phyloP scores from a whole-genome alignment of 2,113 vertebrate species.

The Trichomycterus rosablanca region DNA sequence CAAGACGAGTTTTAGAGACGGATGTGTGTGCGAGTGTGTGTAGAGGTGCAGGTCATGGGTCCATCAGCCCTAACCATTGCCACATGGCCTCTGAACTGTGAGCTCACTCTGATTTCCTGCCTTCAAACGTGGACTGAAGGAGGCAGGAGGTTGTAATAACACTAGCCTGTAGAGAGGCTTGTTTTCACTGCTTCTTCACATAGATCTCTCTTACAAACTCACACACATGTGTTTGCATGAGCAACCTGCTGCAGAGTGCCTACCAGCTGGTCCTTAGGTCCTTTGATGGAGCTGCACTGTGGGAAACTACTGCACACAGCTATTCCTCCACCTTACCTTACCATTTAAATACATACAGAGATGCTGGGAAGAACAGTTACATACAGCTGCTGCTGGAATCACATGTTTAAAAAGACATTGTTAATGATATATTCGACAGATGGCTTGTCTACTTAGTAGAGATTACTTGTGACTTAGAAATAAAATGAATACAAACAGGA shows the following conservation, averaged over 20 bases:
- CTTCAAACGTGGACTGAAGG: slow-evolving; percentile 73
- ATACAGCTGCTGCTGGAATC: no score
- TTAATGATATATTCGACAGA: no score
- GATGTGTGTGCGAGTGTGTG: not conserved
- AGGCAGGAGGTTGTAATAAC: slow-evolving; percentile 78
- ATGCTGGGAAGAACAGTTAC: not conserved
- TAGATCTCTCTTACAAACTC: slow-evolving; percentile 59
- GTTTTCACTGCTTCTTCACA: slow-evolving; percentile 68
- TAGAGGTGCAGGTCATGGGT: slow-evolving; percentile 42
- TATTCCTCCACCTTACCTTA: slow-evolving; percentile 28
- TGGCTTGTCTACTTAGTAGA: no score
- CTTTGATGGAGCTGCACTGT: slow-evolving; percentile 22
- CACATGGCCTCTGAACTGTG: slow-evolving; percentile 71
- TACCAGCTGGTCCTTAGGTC: slow-evolving; percentile 8
- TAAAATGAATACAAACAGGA: no score
- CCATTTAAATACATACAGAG: slow-evolving; percentile 20
- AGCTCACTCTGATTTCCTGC: slow-evolving; percentile 87
- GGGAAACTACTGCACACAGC: slow-evolving; percentile 15
- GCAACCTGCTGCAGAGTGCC: slow-evolving; percentile 43
- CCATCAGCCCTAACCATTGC: slow-evolving; percentile 62
- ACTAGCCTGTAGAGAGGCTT: slow-evolving; percentile 70
- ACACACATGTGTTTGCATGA: not conserved
- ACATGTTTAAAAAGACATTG: no score
- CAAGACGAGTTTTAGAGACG: slow-evolving; percentile 55
- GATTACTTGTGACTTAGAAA: no score